Percentiles rank a stretch among this genome's conserved stretches.
These are phyloP conservation scores for Sipha flava DNA, from an alignment of 1,140 invertebrate species.

Conservation along the genomic window DNA sequence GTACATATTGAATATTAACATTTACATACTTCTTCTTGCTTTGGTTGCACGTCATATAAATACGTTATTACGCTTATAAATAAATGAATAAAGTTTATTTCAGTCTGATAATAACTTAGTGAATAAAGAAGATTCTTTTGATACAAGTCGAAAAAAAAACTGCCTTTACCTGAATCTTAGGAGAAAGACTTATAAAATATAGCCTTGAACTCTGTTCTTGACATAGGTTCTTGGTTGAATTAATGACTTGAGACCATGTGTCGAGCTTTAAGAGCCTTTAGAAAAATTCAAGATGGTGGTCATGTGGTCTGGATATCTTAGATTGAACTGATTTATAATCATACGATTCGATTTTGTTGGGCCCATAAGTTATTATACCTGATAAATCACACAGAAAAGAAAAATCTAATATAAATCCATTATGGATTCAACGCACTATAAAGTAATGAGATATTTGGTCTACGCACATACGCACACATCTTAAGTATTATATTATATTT, in stretches of 20 bases:
- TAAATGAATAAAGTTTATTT: not conserved
- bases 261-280: not conserved
- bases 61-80: not conserved
- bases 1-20: too few relatives aligned
- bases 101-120: not conserved
- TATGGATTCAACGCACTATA: not conserved
- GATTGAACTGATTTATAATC: not conserved
- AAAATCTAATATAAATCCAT: not conserved
- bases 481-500: too few relatives aligned
- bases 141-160: not conserved
- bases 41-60: too few relatives aligned
- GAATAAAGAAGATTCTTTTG: not conserved
- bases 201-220: not conserved
- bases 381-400: not conserved
- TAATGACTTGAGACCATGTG: not conserved
- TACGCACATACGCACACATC: too few relatives aligned
- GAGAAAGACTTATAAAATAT: not conserved
- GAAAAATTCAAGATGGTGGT: constrained; percentile 6
- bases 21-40: too few relatives aligned
- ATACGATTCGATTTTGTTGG: not conserved
- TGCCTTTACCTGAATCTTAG: not conserved
- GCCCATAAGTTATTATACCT: not conserved
- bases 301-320: not conserved
- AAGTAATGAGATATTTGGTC: not conserved
- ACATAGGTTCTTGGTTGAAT: not conserved